Conservation (phyloP, 2,113 vertebrate genomes). For the Ursus arctos region DNA sequence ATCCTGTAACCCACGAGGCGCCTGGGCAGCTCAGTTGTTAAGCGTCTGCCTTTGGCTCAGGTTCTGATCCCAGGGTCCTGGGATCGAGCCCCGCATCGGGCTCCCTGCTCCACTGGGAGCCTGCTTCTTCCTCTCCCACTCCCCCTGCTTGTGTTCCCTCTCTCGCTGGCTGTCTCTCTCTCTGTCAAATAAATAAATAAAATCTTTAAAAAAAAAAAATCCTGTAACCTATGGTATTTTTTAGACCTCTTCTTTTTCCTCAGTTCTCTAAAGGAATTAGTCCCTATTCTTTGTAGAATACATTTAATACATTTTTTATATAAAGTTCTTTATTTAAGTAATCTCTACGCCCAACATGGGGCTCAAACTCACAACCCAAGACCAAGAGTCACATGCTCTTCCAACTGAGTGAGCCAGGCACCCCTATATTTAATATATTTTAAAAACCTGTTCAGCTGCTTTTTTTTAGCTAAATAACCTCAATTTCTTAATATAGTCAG, state of each 20-base stretch:
- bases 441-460: background rate
- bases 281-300: background rate
- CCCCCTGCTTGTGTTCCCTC: too few relatives aligned
- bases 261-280: slow-evolving; percentile 27
- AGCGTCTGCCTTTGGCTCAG: too few relatives aligned
- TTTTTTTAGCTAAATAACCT: slow-evolving; percentile 24
- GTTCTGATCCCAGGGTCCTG: too few relatives aligned
- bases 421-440: background rate
- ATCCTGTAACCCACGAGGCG: background rate
- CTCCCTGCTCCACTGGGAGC: too few relatives aligned
- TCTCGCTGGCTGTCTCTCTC: too few relatives aligned
- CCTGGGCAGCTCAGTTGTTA: too few relatives aligned
- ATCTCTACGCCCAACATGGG: background rate
- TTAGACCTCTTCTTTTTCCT: slow-evolving; percentile 10
- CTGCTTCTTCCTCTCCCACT: too few relatives aligned
- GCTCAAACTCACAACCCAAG: background rate
- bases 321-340: background rate
- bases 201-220: background rate
- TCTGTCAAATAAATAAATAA: too few relatives aligned
- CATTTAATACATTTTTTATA: background rate
- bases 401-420: background rate
- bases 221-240: background rate
- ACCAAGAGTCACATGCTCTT: background rate
- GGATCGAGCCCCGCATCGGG: too few relatives aligned
- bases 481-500: slow-evolving; percentile 16